These are phyloP conservation scores for Vultur gryphus DNA, from an alignment of 2,797 vertebrate genomes.

Conservation along the genomic window DNA sequence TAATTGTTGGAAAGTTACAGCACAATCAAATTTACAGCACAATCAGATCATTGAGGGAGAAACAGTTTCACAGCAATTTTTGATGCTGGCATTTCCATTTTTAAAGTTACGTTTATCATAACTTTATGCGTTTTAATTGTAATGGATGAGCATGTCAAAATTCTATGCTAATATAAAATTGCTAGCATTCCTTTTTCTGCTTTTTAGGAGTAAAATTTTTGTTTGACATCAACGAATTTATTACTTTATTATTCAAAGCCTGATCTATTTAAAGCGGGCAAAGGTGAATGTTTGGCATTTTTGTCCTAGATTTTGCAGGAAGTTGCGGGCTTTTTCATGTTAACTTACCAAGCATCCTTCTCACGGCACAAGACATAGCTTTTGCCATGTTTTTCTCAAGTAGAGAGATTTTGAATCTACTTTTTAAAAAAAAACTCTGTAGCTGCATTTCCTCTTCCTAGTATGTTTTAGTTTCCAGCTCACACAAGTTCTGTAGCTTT, in stretches of 20 bases:
- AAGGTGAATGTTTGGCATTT: neutral
- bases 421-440: neutral
- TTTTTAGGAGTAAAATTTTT: neutral
- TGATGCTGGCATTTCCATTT: neutral
- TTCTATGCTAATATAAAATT: neutral
- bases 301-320: neutral
- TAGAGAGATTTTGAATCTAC: neutral
- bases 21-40: neutral
- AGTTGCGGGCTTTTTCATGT: rapidly evolving
- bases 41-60: neutral
- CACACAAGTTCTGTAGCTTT: neutral
- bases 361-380: neutral
- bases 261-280: neutral
- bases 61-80: neutral
- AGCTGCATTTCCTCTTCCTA: neutral
- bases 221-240: neutral
- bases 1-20: neutral
- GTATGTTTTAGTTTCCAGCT: neutral
- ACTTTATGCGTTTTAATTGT: neutral
- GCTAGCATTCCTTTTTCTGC: neutral
- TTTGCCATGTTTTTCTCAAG: neutral
- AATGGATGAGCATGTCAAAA: neutral
- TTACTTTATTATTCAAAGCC: neutral
- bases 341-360: neutral
- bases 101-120: neutral